Conservation (phyloP, 1,140 invertebrate genomes). For the Zaprionus capensis region DNA sequence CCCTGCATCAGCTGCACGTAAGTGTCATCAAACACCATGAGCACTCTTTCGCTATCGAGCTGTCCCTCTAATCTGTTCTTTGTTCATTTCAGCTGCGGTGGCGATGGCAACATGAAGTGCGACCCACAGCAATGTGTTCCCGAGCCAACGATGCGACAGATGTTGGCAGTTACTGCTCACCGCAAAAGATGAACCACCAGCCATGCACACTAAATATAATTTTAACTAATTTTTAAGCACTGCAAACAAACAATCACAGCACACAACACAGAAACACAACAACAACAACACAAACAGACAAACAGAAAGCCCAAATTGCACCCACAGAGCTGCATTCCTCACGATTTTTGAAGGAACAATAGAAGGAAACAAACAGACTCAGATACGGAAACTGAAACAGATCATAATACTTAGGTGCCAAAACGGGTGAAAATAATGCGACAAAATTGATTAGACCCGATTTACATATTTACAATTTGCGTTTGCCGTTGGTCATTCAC, state of each 20-base stretch:
- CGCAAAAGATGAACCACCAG: constrained; percentile 87
- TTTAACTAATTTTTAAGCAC: constrained; percentile 83
- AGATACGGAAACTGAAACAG: constrained; percentile 35
- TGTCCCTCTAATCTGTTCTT: neutral
- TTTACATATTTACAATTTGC: constrained; percentile 35
- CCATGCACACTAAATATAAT: constrained; percentile 84
- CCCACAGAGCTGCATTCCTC: constrained; percentile 59
- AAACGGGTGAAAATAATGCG: constrained; percentile 50
- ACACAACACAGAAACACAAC: constrained; percentile 37
- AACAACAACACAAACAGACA: constrained; percentile 66
- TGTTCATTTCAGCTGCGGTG: constrained; percentile 89
- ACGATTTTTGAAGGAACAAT: constrained; percentile 54
- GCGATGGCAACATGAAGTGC: constrained; percentile 96
- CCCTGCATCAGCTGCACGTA: constrained; percentile 96
- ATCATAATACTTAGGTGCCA: constrained; percentile 57
- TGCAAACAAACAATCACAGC: constrained; percentile 78
- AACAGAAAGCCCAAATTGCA: constrained; percentile 64
- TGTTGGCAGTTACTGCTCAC: constrained; percentile 91
- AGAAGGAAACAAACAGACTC: constrained; percentile 36
- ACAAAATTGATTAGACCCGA: constrained; percentile 46
- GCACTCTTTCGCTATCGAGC: neutral
- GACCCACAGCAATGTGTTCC: constrained; percentile 94
- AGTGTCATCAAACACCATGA: constrained; percentile 85
- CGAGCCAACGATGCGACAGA: constrained; percentile 93
- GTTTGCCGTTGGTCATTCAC: constrained; percentile 36